These are phyloP conservation scores for Paratilapia polleni DNA, from an alignment of 2,113 vertebrate species.

Conservation along the genomic window DNA sequence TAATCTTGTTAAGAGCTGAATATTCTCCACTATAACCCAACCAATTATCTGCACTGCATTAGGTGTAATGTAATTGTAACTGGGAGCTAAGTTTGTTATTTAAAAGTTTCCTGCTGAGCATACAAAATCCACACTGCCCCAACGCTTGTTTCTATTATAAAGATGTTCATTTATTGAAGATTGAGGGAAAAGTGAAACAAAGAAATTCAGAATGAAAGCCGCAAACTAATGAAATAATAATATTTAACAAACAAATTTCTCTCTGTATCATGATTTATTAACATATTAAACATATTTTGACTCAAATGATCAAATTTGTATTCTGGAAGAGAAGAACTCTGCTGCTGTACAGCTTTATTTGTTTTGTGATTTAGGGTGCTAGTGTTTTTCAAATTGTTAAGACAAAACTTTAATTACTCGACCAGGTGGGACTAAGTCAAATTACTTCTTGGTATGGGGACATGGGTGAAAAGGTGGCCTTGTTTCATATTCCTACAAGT, in stretches of 20 bases:
- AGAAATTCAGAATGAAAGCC: background rate
- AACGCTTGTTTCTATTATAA: slow-evolving; percentile 1
- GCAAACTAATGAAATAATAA: background rate
- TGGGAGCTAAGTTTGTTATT: slow-evolving; percentile 29
- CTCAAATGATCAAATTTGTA: background rate
- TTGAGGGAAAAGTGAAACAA: too few species aligned
- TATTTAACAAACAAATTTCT: too few species aligned
- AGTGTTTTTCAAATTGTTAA: background rate
- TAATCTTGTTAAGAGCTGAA: slow-evolving; percentile 58
- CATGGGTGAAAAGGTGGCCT: background rate
- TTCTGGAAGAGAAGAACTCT: background rate
- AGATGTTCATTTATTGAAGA: too few species aligned
- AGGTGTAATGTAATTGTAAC: slow-evolving; percentile 56
- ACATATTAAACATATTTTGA: background rate
- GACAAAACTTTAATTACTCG: background rate
- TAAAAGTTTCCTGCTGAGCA: slow-evolving; percentile 69
- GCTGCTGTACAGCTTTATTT: background rate
- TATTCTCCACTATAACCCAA: slow-evolving; percentile 24
- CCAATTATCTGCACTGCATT: slow-evolving; percentile 50
- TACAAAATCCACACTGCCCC: slow-evolving; percentile 22
- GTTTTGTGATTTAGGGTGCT: background rate
- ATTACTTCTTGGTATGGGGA: background rate
- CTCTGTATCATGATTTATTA: too few species aligned
- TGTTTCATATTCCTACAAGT: background rate
- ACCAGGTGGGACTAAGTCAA: background rate